A percentile compares a stretch with the other conserved stretches of the same genome.
These are phyloP conservation scores for Dissostichus mawsoni DNA, from an alignment of 2,113 vertebrate genomes.

Conservation along the genomic window DNA sequence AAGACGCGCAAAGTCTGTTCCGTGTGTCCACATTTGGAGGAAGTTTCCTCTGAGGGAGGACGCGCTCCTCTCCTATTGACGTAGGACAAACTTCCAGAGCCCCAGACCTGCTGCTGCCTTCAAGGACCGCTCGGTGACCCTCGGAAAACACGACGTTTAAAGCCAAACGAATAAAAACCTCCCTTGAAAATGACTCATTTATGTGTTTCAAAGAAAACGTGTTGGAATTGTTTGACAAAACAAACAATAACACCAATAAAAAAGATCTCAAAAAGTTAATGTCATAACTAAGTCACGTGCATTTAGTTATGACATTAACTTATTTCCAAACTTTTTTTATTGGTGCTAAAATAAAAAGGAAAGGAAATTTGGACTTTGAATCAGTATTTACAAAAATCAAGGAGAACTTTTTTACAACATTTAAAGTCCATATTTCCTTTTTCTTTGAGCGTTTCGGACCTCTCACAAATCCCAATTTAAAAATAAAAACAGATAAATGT, in stretches of 20 bases:
- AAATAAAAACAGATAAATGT: background rate
- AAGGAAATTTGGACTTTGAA: no score
- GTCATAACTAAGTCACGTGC: no score
- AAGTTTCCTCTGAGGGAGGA: constrained; percentile 53
- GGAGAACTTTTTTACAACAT: background rate
- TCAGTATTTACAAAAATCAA: no score
- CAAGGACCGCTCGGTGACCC: background rate
- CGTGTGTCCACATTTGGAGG: constrained; percentile 4
- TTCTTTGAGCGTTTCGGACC: background rate
- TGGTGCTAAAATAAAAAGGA: no score
- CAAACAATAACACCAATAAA: no score
- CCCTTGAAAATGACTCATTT: no score
- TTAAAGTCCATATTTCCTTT: background rate
- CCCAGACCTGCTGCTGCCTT: constrained; percentile 52
- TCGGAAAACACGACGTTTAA: constrained; percentile 18
- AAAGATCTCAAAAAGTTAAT: no score
- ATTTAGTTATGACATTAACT: no score
- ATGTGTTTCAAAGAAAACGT: background rate
- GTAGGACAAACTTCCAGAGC: constrained; percentile 50
- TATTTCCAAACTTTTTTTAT: no score
- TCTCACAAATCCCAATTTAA: no score
- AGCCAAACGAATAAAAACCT: no score
- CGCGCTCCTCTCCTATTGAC: constrained; percentile 61
- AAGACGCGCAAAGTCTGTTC: background rate
- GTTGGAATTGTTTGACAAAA: no score